Evolutionary conservation across 1,140 invertebrate species (phyloP), one percentile per base, ranked within the genome.

Genomic region (Agrilus planipennis): DNA sequence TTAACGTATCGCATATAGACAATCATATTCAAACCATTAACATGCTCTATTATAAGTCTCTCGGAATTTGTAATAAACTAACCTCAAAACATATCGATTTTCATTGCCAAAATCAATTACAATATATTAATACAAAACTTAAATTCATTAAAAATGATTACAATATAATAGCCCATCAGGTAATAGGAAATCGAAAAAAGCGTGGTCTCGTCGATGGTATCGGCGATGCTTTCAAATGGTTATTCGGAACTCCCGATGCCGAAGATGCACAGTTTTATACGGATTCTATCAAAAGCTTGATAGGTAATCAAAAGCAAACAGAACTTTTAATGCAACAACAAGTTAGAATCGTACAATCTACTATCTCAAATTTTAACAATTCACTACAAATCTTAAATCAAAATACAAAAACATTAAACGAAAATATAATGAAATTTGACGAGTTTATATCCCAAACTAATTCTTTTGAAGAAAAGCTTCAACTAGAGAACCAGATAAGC

Each of bases 131-230:
- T 6, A 47, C 2, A 10, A 45, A 42, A 34, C n/a, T 35, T 6
- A 4, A 34, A 25, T 31, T 16, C 29, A 30, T 45, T 11, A 31
- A 41, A 20, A 20, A 47, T 34, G 14, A 21, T 4, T 42, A 25
- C 16, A 9, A 18, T 5, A 42, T 34, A 3, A 20, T 42, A 16
- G 21, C 40, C 14, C 40, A 34, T 25, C 21, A 25, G 23, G 0
- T 37, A 40, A 36, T 25, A 7, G 32, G 42, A 16, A 32, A 60
- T 17, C 28, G 65, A 11, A 60, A 60, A 47, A 59, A 57, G n/a
- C n/a, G n/a, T n/a, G n/a, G n/a, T n/a, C n/a, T 58, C 17, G n/a
- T n/a, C n/a, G 50, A 60, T 39, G 54, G 54, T 16, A 39, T 54
- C 18, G 52, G 53, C 12, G 42, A 49, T 12, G 34, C 49, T n/a